phyloP scores from a whole-genome alignment of 2,888 invertebrate species.

The Crossocerus cetratus region DNA sequence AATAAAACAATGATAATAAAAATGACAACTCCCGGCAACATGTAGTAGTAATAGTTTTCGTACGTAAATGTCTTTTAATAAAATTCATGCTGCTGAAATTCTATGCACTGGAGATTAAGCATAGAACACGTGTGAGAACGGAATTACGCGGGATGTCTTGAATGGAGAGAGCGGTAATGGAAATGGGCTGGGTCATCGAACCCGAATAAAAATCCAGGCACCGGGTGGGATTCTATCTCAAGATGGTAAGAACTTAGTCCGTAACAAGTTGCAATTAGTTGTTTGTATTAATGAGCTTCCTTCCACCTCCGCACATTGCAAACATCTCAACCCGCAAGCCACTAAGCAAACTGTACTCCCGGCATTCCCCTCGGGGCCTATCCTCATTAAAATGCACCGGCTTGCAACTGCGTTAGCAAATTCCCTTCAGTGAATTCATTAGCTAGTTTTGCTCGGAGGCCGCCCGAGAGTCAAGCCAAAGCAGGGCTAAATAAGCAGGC shows the following conservation, averaged over 20 bases:
- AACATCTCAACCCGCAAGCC: constrained; percentile 7
- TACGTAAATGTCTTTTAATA: constrained; percentile 26
- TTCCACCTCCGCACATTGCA: constrained; percentile 28
- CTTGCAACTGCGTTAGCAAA: too few relatives aligned
- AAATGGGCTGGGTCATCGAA: constrained; percentile 2
- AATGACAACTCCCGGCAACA: constrained; percentile 8
- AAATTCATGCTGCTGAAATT: constrained; percentile 56
- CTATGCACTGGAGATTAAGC: constrained; percentile 47
- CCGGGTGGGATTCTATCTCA: too few relatives aligned
- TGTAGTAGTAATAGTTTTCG: constrained; percentile 19
- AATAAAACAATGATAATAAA: constrained; percentile 12
- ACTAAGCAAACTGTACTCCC: not conserved
- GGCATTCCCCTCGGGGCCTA: not conserved
- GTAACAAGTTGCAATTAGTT: constrained; percentile 6
- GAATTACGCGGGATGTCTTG: constrained; percentile 2
- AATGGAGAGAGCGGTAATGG: constrained; percentile 20
- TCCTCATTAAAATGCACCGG: too few relatives aligned
- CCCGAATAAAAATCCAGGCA: too few relatives aligned
- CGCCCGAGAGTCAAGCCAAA: too few relatives aligned
- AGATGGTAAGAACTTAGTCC: too few relatives aligned
- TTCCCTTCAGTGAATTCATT: too few relatives aligned
- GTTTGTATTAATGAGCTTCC: constrained; percentile 28
- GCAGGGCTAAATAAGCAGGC: too few relatives aligned
- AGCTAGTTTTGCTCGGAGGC: too few relatives aligned
- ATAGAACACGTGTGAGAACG: constrained; percentile 32